Evolutionary conservation across 2,888 invertebrate genomes (phyloP).

Genomic region (Drosophila suboccidentalis): DNA sequence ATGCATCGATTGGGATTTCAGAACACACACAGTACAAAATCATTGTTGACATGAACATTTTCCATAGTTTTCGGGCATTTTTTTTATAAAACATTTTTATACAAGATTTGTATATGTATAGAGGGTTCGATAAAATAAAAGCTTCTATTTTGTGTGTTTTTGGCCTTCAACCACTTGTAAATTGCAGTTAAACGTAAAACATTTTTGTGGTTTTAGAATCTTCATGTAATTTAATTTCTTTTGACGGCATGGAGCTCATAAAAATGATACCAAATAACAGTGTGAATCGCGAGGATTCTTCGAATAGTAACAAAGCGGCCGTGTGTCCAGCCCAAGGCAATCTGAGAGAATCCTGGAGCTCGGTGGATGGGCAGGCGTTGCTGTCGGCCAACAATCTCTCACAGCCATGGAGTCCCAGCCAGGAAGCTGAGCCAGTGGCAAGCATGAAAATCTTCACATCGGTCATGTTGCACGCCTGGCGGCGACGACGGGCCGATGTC

Average conservation of each 20-base stretch:
- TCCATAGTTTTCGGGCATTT: slow-evolving; percentile 12
- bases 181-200: slow-evolving; percentile 45
- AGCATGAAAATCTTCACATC: slow-evolving; percentile 77
- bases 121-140: background rate
- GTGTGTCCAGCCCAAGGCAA: background rate
- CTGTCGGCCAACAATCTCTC: background rate
- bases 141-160: slow-evolving; percentile 15
- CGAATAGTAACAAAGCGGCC: background rate
- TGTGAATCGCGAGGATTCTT: background rate
- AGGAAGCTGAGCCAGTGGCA: slow-evolving; percentile 29
- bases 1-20: slow-evolving; percentile 40
- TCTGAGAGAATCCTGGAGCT: background rate
- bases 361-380: slow-evolving; percentile 1
- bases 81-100: slow-evolving; percentile 23
- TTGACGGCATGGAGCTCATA: slow-evolving; percentile 16
- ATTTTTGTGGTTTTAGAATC: slow-evolving; percentile 26
- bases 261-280: background rate
- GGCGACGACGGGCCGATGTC: slow-evolving; percentile 77
- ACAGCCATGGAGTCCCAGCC: background rate
- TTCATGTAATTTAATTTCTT: background rate
- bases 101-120: slow-evolving; percentile 10
- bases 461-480: slow-evolving; percentile 83
- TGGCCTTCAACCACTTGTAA: slow-evolving; percentile 30
- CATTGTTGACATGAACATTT: slow-evolving; percentile 32
- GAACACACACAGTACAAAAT: slow-evolving; percentile 18